Evolutionary conservation across 2,888 invertebrate genomes (phyloP), one percentile per base, ranked within the genome.

Genomic region (Lasiommata megera): DNA sequence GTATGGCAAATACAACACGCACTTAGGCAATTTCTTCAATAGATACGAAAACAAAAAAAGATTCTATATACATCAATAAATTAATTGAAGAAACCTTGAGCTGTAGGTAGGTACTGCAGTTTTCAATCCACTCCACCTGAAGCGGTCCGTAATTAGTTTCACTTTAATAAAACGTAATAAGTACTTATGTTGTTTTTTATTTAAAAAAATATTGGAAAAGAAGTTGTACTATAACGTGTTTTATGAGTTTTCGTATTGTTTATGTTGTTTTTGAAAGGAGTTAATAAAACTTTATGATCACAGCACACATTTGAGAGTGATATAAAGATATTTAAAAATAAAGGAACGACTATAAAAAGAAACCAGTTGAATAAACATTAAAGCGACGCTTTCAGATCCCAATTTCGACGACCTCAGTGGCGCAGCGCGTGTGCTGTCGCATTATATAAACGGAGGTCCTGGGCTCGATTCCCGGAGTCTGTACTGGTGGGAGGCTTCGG

Each of bases 311-410:
- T 43, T 43, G 12, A 43, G 12, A 43, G 43, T 28, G 43, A 43
- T 43, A 23, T 29, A 29, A 44, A 18, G n/a, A 23, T 5, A 3
- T 23, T 5, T 48, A 36, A 36, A 34, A 36, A 36, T 36, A 36
- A 36, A 48, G 18, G 36, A 23, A 36, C 18, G n/a, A 36, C 18
- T 48, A 18, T 48, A 36, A 12, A 46, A 48, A 34, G 11, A 36
- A 48, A 48, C 48, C 48, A 23, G 36, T 48, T 36, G 17, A 36
- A 18, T 36, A 48, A 36, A 48, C 36, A 48, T 48, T 29, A 7
- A 44, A 44, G 6, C 7, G 28, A 43, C 23, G 43, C n/a, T 43
- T 43, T 43, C 34, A 34, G 11, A 11, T 1, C 34, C 11, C 34
- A 11, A 34, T 34, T 34, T 11, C 11, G n/a, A n/a, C n/a, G n/a